These are phyloP conservation scores for Mormyrus lacerda DNA, from an alignment of 2,113 vertebrate genomes.

Conservation along the genomic window DNA sequence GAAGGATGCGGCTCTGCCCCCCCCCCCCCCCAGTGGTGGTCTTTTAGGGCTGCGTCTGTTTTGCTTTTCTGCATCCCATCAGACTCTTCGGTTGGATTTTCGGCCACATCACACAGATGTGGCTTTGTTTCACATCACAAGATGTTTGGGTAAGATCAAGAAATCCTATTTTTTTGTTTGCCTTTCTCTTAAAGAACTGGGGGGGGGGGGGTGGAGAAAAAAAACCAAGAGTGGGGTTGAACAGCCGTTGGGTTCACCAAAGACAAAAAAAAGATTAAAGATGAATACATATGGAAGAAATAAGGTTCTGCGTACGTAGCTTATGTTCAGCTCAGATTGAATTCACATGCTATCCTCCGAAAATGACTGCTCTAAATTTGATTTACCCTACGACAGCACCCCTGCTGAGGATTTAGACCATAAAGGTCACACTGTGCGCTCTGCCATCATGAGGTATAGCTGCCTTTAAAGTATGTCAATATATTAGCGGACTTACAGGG, in stretches of 20 bases:
- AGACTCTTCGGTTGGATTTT: neutral
- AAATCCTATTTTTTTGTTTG: constrained; percentile 15
- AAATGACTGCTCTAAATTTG: constrained; percentile 47
- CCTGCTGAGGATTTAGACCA: constrained; percentile 36
- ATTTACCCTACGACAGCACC: constrained; percentile 46
- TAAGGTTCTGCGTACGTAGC: constrained; percentile 55
- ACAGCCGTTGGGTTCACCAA: constrained; percentile 26
- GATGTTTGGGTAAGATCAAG: neutral
- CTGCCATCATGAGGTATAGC: constrained; percentile 12
- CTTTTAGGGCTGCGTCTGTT: neutral
- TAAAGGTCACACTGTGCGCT: constrained; percentile 40
- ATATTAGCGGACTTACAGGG: constrained; percentile 23
- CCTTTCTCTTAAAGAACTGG: constrained; percentile 1
- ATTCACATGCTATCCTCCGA: constrained; percentile 48
- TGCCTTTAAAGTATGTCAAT: constrained; percentile 36
- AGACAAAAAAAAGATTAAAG: constrained; percentile 52
- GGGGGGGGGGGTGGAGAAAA: neutral
- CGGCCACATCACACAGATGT: constrained; percentile 10
- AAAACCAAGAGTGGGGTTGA: constrained; percentile 30
- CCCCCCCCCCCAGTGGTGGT: neutral
- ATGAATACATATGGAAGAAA: constrained; percentile 63
- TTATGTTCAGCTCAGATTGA: constrained; percentile 53
- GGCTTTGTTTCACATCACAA: neutral
- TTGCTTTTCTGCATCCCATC: neutral
- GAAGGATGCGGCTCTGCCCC: neutral